Evolutionary conservation across 1,140 invertebrate species (phyloP), one percentile per base, ranked within the genome.

Genomic region (Drosophila ohnishii): DNA sequence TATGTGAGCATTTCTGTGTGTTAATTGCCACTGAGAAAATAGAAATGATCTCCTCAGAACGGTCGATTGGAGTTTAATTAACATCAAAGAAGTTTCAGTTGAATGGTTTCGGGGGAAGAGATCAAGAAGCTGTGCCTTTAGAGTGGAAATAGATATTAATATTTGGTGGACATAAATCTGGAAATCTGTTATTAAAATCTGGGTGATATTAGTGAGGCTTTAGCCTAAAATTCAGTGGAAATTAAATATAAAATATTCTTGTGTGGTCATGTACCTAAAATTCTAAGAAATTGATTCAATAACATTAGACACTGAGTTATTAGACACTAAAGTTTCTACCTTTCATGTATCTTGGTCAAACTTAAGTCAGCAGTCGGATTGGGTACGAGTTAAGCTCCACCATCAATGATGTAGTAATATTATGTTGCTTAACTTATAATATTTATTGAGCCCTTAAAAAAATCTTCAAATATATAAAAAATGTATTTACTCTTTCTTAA

Each of bases 21-120:
- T 64, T 64, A 64, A 64, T 58, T 64, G 53, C 61, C 60, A 32
- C 51, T 25, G 51, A 55, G 51, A 55, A 55, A 55, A 55, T 55
- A 55, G 51, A 25, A 55, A 37, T 25, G 34, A 55, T 53, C 50
- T 51, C 19, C 30, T 53, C 19, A 14, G 19, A 55, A 55, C 19
- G 51, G 34, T 25, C 19, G 34, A 55, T 37, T 55, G 51, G 51
- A 37, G 8, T 55, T 37, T 37, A 37, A 55, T 55, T 55, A 37
- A 37, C 19, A 25, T 55, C 51, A 37, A 55, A 55, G 51, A 4
- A 37, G 51, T 55, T 37, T 37, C 19, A 25, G 34, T 10, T 37
- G 34, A 25, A 1, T 1, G 13, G 8, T n/a, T 55, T 22, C 3
- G 1, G 7, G 19, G 34, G 32, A 2, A 7, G 16, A 53, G 16